Evolutionary conservation across 1,140 invertebrate genomes (phyloP).

Genomic region (Meloidogyne hapla): DNA sequence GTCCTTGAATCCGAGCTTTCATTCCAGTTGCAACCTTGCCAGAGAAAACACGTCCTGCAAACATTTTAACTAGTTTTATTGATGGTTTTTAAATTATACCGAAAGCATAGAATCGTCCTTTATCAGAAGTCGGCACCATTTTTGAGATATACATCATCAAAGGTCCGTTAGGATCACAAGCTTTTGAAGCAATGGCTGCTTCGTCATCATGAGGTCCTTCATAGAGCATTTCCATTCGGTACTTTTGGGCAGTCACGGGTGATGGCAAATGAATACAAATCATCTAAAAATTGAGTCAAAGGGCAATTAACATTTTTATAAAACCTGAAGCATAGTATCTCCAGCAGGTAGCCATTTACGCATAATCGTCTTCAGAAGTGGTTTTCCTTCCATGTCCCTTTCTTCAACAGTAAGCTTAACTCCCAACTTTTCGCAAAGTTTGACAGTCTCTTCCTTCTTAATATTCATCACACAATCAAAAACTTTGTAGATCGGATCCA

Average conservation of each 20-base stretch:
- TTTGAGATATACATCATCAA: slow-evolving; percentile 99
- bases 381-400: slow-evolving; percentile 79
- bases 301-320: slow-evolving; percentile 69
- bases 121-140: slow-evolving; percentile 99
- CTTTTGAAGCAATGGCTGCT: slow-evolving; percentile 77
- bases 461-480: slow-evolving; percentile 98
- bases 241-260: slow-evolving; percentile 95
- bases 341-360: slow-evolving; percentile 97
- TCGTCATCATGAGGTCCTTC: slow-evolving; percentile 96
- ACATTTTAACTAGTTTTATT: background rate
- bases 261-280: slow-evolving; percentile 99
- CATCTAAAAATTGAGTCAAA: slow-evolving; percentile 73
- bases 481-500: slow-evolving; percentile 97
- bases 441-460: slow-evolving; percentile 88
- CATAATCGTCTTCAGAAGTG: slow-evolving; percentile 78
- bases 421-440: slow-evolving; percentile 81
- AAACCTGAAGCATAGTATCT: slow-evolving; percentile 94
- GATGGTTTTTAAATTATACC: slow-evolving; percentile 67
- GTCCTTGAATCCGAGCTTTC: slow-evolving; percentile 97
- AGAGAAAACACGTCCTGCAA: slow-evolving; percentile 82
- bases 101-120: slow-evolving; percentile 99
- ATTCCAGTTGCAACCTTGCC: slow-evolving; percentile 89
- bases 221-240: slow-evolving; percentile 98
- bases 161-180: slow-evolving; percentile 89
- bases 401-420: slow-evolving; percentile 90